These are phyloP conservation scores for Agonopterix subpropinquella DNA, from an alignment of 2,888 invertebrate genomes.

Conservation along the genomic window DNA sequence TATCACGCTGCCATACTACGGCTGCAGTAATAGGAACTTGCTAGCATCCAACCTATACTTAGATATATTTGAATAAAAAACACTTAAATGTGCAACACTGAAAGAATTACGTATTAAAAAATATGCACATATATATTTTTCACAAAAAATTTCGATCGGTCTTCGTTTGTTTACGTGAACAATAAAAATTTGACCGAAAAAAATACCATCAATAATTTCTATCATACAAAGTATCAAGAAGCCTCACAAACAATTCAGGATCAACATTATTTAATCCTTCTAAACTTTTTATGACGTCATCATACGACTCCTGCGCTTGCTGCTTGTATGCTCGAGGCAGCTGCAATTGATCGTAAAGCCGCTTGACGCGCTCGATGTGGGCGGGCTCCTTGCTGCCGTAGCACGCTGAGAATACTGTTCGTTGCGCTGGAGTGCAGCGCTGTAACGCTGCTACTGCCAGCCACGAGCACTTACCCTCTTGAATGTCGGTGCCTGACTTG, in stretches of 20 bases:
- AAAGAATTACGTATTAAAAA: too few species aligned
- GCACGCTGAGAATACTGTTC: slow-evolving; percentile 79
- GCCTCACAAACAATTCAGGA: slow-evolving; percentile 81
- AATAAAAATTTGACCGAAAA: too few species aligned
- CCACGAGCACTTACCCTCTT: slow-evolving; percentile 95
- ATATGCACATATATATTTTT: too few species aligned
- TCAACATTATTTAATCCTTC: slow-evolving; percentile 20
- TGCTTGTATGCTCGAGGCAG: slow-evolving; percentile 81
- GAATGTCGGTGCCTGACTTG: slow-evolving; percentile 42
- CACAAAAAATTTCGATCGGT: too few species aligned
- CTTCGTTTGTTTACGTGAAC: too few species aligned
- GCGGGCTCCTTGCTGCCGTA: slow-evolving; percentile 82
- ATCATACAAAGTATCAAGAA: slow-evolving; percentile 74
- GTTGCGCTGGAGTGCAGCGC: slow-evolving; percentile 78
- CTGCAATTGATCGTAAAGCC: slow-evolving; percentile 76
- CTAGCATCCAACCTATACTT: too few species aligned
- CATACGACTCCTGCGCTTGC: slow-evolving; percentile 45
- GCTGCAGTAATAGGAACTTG: too few species aligned
- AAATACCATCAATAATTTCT: too few species aligned
- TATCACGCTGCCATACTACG: too few species aligned
- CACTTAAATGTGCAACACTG: too few species aligned
- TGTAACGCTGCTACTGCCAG: slow-evolving; percentile 87
- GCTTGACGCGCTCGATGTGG: slow-evolving; percentile 69
- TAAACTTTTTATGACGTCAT: neutral
- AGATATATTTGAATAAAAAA: too few species aligned